Evolutionary conservation across 2,888 invertebrate genomes (phyloP), one percentile per base, ranked within the genome.

Genomic region (Stenodera caucasica): DNA sequence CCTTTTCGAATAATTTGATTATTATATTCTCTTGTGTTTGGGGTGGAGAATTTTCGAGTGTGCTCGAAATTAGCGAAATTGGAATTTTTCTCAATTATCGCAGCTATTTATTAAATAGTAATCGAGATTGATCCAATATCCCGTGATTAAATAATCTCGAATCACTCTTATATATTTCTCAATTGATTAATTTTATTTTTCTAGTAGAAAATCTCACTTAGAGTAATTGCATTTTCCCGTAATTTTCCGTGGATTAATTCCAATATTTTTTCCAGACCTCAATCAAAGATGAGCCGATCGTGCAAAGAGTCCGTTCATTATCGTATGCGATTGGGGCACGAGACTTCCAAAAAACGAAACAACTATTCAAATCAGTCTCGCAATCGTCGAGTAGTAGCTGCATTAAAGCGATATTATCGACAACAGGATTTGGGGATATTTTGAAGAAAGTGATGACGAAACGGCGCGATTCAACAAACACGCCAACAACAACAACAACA

Each of bases 391-490:
- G 78, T 58, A 79, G 74, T 35, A 80, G 80, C 65, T 81, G 80
- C 64, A 79, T 81, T 54, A 80, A 81, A 60, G 80, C 78, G 3
- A 64, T 80, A 30, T 68, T 81, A 56, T 78, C 77, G 54, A 77
- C 75, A 12, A 77, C 73, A 12, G 78, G 80, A 6, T 79, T 81
- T 32, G 79, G 78, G 1, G 80, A 81, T 67, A 80, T 81, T 58
- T 69, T 80, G 55, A 80, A 81, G 60, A 72, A 76, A 57, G 80
- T 81, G 8, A 78, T 81, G 18, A 77, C 72, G 55, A 81, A 80
- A 67, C 69, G 79, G 50, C 67, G 77, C 21, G 80, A 81, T n/a
- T 74, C 76, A 23, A 52, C 57, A 54, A 32, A 9, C 8, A 56
- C 15, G 23, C 70, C 76, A 0, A 75, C 75, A 18, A 76, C 76